Evolutionary conservation across 1,140 invertebrate genomes (phyloP), one percentile per base, ranked within the genome.

Genomic region (Ylistrum balloti): DNA sequence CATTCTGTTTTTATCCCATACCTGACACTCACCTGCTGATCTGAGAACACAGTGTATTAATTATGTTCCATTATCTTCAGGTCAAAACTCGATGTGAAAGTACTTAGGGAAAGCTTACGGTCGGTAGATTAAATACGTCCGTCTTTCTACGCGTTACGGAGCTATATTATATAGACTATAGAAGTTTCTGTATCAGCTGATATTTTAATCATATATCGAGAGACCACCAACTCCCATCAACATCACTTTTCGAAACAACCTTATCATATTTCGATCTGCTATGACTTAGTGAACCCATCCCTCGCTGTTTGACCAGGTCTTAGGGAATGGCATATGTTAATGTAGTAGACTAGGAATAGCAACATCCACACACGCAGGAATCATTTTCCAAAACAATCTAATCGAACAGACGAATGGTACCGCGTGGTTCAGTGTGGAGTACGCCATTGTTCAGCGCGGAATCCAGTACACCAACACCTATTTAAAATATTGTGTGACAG

Each of bases 371-470:
- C 56, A 74, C 22, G 56, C 56, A 28, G 5, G 56, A n/a, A 74
- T 28, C n/a, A 74, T n/a, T 74, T 74, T 74, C n/a, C 56, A 74
- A 74, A 74, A 74, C 56, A 74, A 28, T n/a, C 56, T 74, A 74
- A 74, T 74, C 56, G 56, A 74, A 74, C 56, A n/a, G 56, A 74
- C 41, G 56, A 22, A 1, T n/a, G 13, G 56, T 74, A n/a, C 56
- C 22, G 56, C 17, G 22, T 28, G n/a, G 56, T 13, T 13, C n/a
- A 28, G n/a, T 28, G 56, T 74, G 17, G 2, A 56, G 45, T 11
- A 74, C 56, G 56, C 28, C 5, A 74, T 3, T n/a, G 56, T 9
- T 28, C 45, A 17, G 56, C 0, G 9, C 7, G 41, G 17, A 74
- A 74, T 74, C 56, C 13, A 74, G 5, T 74, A 74, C 56, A 74